Evolutionary conservation across 2,888 invertebrate species (phyloP), one percentile per base, ranked within the genome.

Genomic region (Graphium colonna): DNA sequence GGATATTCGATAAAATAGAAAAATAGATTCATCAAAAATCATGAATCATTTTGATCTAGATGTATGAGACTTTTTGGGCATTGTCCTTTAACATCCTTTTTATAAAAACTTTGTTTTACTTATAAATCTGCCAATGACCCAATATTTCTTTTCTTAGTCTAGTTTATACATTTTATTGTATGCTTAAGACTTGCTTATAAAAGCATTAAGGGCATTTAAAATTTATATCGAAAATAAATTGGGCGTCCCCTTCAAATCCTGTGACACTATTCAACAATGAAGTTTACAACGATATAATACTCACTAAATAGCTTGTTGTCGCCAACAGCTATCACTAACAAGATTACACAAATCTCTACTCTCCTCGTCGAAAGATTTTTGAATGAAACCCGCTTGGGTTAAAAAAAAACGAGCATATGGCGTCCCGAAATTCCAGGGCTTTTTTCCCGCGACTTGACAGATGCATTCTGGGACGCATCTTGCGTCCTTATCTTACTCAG

Each of bases 381-480:
- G 87, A 88, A 89, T 89, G 89, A 86, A 86, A 73, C 83, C 36
- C 75, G 75, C 72, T 71, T 73, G 62, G 60, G 12, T 9, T 33
- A 77, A 77, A 86, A 86, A 76, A 87, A 87, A 82, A 84, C 75
- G 75, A 81, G 80, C 87, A 83, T 76, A 70, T 87, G 50, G 85
- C 86, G 76, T 86, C 84, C 88, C 86, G 72, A 86, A 88, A 88
- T 87, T 88, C 87, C 87, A 72, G 76, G 72, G 79, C 49, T 85
- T 89, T 88, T 82, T 85, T 85, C 77, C 74, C 80, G 21, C 21
- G 5, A 21, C 21, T 82, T 85, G 84, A 87, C 87, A 86, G 88
- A 89, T 89, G 87, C 89, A 84, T 81, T 87, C 80, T 83, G 84
- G 80, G 78, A 81, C 79, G 79, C 83, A 85, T 86, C 86, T 86